These are phyloP conservation scores for Platyrinchus mystaceus DNA, from an alignment of 2,797 vertebrate species.

Conservation along the genomic window DNA sequence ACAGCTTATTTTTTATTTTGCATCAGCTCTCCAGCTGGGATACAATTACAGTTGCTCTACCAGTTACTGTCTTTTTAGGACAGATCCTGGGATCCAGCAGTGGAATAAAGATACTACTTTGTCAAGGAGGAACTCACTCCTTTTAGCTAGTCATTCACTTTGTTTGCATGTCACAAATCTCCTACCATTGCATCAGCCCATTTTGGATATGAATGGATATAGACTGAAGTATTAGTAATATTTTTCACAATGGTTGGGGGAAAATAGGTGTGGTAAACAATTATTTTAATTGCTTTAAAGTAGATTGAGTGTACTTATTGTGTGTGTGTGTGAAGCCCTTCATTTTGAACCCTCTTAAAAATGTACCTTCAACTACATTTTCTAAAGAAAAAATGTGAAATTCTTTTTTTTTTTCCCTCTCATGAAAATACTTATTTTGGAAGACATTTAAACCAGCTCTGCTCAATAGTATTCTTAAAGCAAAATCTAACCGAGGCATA, in stretches of 20 bases:
- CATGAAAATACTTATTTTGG: background rate
- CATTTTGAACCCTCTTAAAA: background rate
- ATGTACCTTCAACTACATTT: background rate
- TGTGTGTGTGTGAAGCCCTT: background rate
- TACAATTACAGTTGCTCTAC: background rate
- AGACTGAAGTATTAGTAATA: background rate
- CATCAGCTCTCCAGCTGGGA: background rate
- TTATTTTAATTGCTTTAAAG: background rate
- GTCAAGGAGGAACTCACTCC: background rate
- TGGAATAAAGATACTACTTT: background rate
- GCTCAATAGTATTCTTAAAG: background rate
- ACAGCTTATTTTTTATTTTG: background rate
- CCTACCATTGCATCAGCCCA: background rate
- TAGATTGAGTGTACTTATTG: background rate
- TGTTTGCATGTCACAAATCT: rapidly evolving
- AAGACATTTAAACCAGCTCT: background rate
- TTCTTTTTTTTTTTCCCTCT: background rate
- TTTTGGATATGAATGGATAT: background rate
- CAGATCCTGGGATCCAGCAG: background rate
- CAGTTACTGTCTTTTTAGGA: background rate
- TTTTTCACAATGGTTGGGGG: background rate
- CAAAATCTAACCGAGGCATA: background rate
- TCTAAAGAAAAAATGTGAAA: background rate
- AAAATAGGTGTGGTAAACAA: background rate
- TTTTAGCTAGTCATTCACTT: background rate